Conservation (phyloP, 92 coral and sea anemone species). For the Desmophyllum pertusum region DNA sequence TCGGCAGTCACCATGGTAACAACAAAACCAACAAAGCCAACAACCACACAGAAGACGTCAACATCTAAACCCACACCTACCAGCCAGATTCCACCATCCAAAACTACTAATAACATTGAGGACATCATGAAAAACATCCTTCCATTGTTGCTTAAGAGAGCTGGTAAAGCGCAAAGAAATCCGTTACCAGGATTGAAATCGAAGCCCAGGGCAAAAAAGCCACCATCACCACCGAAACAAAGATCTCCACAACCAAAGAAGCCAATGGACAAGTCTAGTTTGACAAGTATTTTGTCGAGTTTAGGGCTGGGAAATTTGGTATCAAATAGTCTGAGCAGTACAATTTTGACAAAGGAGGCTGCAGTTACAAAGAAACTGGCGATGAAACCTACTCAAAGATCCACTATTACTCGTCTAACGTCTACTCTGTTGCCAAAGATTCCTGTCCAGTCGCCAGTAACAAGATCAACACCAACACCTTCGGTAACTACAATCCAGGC, state of each 20-base stretch:
- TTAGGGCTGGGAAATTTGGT: conserved; percentile 48
- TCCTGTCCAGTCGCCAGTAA: background rate
- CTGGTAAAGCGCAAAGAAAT: conserved; percentile 2
- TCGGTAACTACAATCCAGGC: conserved; percentile 12
- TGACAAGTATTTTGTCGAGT: conserved; percentile 42
- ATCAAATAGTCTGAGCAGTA: conserved; percentile 20
- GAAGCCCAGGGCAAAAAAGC: conserved; percentile 29
- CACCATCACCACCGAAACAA: conserved; percentile 11
- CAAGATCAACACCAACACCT: conserved; percentile 23
- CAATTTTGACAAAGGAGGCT: background rate
- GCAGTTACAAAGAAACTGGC: background rate
- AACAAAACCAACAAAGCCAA: conserved; percentile 37
- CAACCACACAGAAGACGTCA: conserved; percentile 44
- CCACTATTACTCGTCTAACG: background rate
- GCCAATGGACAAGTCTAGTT: background rate
- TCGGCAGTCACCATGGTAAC: conserved; percentile 19
- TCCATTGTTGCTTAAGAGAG: conserved; percentile 72
- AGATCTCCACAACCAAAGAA: background rate
- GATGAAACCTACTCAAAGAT: conserved; percentile 6
- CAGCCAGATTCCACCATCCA: conserved; percentile 27
- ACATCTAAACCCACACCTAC: conserved; percentile 45
- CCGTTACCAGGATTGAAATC: conserved; percentile 33
- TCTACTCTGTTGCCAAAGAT: conserved; percentile 22
- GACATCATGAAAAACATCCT: conserved; percentile 69
- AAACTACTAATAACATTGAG: conserved; percentile 53